Base-by-base conservation (phyloP, 2,797 vertebrate genomes). In the Argya squamiceps region DNA sequence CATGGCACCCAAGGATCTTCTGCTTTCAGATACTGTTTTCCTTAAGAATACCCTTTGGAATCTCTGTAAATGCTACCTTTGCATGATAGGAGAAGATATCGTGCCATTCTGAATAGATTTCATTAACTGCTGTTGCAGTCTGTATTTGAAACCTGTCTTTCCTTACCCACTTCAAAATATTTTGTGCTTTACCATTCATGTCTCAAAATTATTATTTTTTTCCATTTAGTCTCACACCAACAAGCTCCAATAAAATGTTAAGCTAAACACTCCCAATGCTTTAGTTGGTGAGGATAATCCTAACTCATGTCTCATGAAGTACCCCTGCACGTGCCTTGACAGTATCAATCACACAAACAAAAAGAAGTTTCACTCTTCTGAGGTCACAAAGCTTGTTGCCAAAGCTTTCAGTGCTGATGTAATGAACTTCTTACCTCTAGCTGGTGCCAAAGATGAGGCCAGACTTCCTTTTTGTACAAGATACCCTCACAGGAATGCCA, bases 51-150 rank as follows among this genome's bases (percentile, higher is more conserved):
- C 12, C 27, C 27, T 49, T 58, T 58, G 58, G 81, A 80, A 63
- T 32, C 12, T 30, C 6, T 29, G 12, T 20, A 76, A 85, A 62
- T 37, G 4, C 3, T 65, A 27, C 11, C 9, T 53, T 26, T 56
- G 15, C 26, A 59, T 3, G 23, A 24, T 12, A 32, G 0, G 0
- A 88, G 55, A 79, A 41, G 14, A 6, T 34, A 60, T 8, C 5
- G 5, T 73, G 20, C 8, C 30, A 9, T 64, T 71, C 32, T 53
- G 19, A 85, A 14, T 10, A 12, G 32, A 19, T 20, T 20, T 17
- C 37, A 77, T 64, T 22, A 76, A 27, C 16, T 80, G 39, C 4
- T 60, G 52, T 68, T 64, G 11, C 11, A 79, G 11, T 12, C n/a
- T 41, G 6, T 20, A 53, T 21, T 15, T 30, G 6, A 78, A 74